Evolutionary conservation across 2,888 invertebrate genomes (phyloP).

Genomic region (Mystacides longicornis): DNA sequence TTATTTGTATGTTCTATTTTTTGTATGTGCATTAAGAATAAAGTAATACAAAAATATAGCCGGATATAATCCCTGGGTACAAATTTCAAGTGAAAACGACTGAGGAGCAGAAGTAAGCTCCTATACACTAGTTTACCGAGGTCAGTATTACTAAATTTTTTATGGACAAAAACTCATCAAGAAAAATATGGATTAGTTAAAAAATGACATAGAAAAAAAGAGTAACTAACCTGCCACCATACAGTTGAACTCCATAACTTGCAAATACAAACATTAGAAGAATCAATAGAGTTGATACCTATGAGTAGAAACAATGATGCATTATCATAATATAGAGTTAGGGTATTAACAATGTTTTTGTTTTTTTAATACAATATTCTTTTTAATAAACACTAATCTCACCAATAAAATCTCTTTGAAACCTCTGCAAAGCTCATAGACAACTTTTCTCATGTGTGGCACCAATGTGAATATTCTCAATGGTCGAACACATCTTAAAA

Average conservation of each 20-base stretch:
- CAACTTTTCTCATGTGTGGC: constrained; percentile 98
- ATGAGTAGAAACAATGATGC: constrained; percentile 29
- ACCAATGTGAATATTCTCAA: constrained; percentile 95
- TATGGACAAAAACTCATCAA: too few species aligned
- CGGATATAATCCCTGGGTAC: too few species aligned
- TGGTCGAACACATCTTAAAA: constrained; percentile 91
- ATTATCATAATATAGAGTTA: background rate
- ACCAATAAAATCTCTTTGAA: constrained; percentile 98
- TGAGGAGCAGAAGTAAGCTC: too few species aligned
- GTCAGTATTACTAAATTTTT: too few species aligned
- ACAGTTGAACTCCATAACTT: constrained; percentile 96
- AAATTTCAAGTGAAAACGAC: too few species aligned
- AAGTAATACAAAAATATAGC: too few species aligned
- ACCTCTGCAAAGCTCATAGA: constrained; percentile 94
- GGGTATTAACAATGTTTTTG: too few species aligned
- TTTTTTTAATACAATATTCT: background rate
- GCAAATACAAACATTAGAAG: constrained; percentile 99
- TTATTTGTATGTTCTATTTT: too few species aligned
- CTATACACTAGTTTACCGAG: too few species aligned
- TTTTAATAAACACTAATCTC: constrained; percentile 27
- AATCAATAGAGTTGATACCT: constrained; percentile 93
- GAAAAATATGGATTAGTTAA: too few species aligned
- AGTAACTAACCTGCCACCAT: constrained; percentile 80
- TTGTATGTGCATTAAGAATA: too few species aligned
- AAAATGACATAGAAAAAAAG: too few species aligned